Evolutionary conservation across 2,113 vertebrate species (phyloP).

Genomic region (Climacteris rufus): DNA sequence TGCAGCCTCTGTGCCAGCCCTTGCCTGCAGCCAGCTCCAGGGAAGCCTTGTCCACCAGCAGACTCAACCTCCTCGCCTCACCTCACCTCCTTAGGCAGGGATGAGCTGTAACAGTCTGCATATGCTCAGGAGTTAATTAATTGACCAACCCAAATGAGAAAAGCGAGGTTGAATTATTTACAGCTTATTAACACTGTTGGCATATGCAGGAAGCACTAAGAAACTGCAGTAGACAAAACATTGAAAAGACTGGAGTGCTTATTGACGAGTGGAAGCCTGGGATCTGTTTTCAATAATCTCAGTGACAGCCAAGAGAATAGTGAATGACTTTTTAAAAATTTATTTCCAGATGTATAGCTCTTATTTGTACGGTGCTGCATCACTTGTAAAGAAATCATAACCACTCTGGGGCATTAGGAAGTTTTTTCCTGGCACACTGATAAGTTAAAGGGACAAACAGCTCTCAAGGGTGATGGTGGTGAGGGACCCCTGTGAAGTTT

Average conservation of each 20-base stretch:
- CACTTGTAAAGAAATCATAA: neutral
- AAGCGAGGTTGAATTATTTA: neutral
- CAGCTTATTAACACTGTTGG: neutral
- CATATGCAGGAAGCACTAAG: neutral
- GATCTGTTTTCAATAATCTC: conserved; percentile 37
- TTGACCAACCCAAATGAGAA: neutral
- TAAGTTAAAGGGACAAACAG: neutral
- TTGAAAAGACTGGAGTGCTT: neutral
- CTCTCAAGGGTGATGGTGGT: neutral
- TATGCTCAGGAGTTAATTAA: conserved; percentile 1
- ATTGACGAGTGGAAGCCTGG: neutral
- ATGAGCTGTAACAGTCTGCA: neutral
- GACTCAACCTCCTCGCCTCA: neutral
- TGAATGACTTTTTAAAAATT: neutral
- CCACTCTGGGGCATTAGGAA: neutral
- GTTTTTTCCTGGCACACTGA: neutral
- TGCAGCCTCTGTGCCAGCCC: neutral
- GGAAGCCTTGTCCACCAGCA: neutral
- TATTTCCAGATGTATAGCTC: neutral
- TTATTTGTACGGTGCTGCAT: neutral
- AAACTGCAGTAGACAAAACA: neutral
- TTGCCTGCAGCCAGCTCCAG: neutral
- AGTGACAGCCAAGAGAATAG: conserved; percentile 10
- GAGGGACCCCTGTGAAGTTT: neutral
- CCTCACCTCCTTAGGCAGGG: neutral